Evolutionary conservation across 2,888 invertebrate species (phyloP), one percentile per base, ranked within the genome.

Genomic region (Ormyrus thymus): DNA sequence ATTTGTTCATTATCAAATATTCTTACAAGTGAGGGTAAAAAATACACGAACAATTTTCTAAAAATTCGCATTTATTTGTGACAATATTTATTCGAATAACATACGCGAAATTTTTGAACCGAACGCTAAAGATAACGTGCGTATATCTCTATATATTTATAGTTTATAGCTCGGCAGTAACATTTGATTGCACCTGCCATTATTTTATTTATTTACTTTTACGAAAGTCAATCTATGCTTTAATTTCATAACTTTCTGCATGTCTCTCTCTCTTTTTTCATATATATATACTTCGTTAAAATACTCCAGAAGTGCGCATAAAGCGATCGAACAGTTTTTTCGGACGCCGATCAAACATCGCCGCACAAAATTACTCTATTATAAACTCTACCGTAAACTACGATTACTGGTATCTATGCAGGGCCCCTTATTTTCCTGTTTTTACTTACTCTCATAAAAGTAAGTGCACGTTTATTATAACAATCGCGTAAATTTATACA

Each of bases 401-500:
- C 55, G 15, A 53, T 71, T 79, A 71, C 45, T 69, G 50, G 29
- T 79, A 69, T 76, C 75, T 81, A 82, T 80, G 77, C 80, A 83
- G 87, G 86, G 83, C 84, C 86, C 86, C 86, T 62, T 77, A 66
- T 68, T 61, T 51, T 48, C 66, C 74, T 78, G 9, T 43, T n/a
- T 69, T 9, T n/a, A 11, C 51, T n/a, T 51, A 7, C 43, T 29
- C 48, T 48, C 46, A 9, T 64, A 55, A 66, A 78, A 55, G 29
- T 50, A 73, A 48, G 46, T 43, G 69, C 62, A 13, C 56, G 59
- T 9, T 2, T 48, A 61, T 1, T 53, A 15, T 13, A n/a, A 13
- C 13, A 48, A 69, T 76, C 55, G 62, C 50, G 9, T 50, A 6
- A 7, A 29, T 15, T 61, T 48, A 7, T 45, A 29, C 69, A 29